Conservation (phyloP, 2,113 vertebrate species). For the Vidua macroura region DNA sequence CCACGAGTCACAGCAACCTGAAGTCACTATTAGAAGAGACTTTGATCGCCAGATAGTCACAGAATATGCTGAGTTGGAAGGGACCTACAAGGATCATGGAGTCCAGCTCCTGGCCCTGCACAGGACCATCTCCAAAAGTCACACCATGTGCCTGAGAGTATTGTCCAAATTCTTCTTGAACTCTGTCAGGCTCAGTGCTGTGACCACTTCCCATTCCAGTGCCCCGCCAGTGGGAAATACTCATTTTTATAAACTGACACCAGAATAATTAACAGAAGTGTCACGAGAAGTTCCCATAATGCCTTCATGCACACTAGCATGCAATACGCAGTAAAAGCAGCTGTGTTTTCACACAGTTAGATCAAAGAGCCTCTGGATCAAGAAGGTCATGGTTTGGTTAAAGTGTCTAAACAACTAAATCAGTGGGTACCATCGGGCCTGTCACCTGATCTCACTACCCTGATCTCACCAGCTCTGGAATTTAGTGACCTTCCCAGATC, state of each 20-base stretch:
- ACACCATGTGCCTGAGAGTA: not conserved
- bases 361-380: conserved; percentile 51
- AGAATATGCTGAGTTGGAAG: not conserved
- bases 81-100: not conserved
- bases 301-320: not conserved
- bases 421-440: conserved; percentile 30
- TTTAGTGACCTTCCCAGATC: conserved; percentile 31
- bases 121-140: not conserved
- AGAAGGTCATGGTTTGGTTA: conserved; percentile 54
- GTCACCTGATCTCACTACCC: conserved; percentile 47
- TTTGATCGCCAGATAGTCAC: not conserved
- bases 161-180: not conserved
- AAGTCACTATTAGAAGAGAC: not conserved
- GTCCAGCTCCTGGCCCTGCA: not conserved
- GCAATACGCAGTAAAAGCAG: conserved; percentile 12
- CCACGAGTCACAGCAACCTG: accelerated
- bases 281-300: not conserved
- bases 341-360: conserved; percentile 48
- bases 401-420: conserved; percentile 56
- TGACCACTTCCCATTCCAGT: not conserved
- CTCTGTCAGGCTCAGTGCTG: not conserved
- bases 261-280: not conserved
- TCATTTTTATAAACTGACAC: not conserved
- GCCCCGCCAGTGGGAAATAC: not conserved
- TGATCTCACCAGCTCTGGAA: conserved; percentile 51